These are phyloP conservation scores for Oryzaephilus surinamensis DNA, from an alignment of 1,140 invertebrate species.

Conservation along the genomic window DNA sequence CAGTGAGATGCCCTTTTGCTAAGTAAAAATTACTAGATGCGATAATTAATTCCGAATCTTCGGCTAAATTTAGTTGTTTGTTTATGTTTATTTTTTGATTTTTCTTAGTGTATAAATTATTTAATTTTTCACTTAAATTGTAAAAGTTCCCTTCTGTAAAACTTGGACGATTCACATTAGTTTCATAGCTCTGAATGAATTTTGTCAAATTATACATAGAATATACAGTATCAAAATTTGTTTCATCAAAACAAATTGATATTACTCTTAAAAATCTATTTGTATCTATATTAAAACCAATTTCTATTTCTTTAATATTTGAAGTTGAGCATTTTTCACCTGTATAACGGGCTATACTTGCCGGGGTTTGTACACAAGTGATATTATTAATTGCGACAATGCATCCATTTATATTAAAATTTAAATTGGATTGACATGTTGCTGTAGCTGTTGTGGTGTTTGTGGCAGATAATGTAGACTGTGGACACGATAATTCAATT, in stretches of 20 bases:
- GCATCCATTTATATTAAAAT: no score
- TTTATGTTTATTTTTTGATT: slow-evolving; percentile 24
- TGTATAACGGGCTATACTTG: slow-evolving; percentile 30
- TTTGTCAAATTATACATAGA: slow-evolving; percentile 18
- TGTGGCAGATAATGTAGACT: no score
- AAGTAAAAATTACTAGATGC: slow-evolving; percentile 25
- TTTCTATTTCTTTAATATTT: slow-evolving; percentile 28
- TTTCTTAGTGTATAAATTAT: slow-evolving; percentile 22
- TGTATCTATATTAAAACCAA: slow-evolving; percentile 22
- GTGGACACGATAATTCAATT: no score
- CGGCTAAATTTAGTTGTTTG: slow-evolving; percentile 23
- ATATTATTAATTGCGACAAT: no score
- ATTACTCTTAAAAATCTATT: slow-evolving; percentile 20
- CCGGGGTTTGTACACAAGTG: slow-evolving; percentile 28
- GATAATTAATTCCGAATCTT: slow-evolving; percentile 25
- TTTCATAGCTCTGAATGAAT: slow-evolving; percentile 24
- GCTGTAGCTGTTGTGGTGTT: no score
- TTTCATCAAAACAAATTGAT: slow-evolving; percentile 23
- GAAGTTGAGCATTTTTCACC: slow-evolving; percentile 31
- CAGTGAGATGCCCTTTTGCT: slow-evolving; percentile 50
- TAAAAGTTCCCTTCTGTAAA: slow-evolving; percentile 28
- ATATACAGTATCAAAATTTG: slow-evolving; percentile 14
- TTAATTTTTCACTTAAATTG: slow-evolving; percentile 15
- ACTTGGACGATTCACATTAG: slow-evolving; percentile 22
- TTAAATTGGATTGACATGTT: no score